Evolutionary conservation across 2,113 vertebrate genomes (phyloP).

Genomic region (Nesogale talazaci): DNA sequence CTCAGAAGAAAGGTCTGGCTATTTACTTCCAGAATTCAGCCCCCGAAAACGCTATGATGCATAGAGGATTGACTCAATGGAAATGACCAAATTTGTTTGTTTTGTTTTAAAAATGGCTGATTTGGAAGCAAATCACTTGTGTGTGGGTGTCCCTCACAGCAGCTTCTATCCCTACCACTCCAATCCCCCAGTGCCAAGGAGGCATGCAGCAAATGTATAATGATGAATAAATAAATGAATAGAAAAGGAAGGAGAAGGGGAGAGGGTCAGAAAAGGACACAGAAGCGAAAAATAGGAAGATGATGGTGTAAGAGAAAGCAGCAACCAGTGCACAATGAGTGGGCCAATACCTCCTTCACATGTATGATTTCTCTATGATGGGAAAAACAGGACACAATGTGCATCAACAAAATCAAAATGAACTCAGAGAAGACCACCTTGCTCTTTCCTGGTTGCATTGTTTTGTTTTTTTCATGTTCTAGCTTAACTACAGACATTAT

Average conservation of each 20-base stretch:
- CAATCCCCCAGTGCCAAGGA: background rate
- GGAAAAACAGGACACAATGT: slow-evolving; percentile 18
- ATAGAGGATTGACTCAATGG: too few species aligned
- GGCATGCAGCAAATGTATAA: fast-evolving
- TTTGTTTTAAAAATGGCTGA: too few species aligned
- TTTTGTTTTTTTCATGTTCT: background rate
- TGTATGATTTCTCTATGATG: background rate
- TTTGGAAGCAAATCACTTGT: background rate
- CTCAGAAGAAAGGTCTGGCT: too few species aligned
- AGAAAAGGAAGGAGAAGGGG: background rate
- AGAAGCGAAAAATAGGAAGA: background rate
- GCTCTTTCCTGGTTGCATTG: background rate
- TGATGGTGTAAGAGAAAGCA: background rate
- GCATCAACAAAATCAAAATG: background rate
- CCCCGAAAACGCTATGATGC: too few species aligned
- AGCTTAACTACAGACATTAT: slow-evolving; percentile 25
- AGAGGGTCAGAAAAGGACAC: background rate
- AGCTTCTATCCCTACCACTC: background rate
- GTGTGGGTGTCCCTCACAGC: fast-evolving
- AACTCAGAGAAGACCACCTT: slow-evolving; percentile 17
- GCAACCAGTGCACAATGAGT: background rate
- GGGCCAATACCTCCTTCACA: background rate
- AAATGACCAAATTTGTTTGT: too few species aligned
- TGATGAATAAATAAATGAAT: background rate
- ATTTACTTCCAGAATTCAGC: too few species aligned